Base-by-base conservation (phyloP, 2,113 vertebrate species). In the Tapirus terrestris region DNA sequence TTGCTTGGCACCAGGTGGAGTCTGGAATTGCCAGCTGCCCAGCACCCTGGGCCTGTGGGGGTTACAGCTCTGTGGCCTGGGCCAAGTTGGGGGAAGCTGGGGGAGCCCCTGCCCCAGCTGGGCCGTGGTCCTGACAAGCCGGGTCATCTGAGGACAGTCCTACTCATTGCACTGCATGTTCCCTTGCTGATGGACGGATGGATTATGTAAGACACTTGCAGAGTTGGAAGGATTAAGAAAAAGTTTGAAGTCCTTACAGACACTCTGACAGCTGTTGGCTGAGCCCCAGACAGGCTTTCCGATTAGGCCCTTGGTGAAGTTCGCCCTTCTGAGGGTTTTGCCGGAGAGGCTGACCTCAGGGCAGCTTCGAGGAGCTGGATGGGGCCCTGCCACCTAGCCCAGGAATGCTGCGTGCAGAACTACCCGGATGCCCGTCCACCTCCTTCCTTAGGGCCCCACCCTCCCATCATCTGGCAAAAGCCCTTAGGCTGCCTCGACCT, bases 321-420 rank as follows among this genome's bases (percentile, higher is more conserved):
- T 18, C 0, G 68, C 23, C 51, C 31, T 70, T 36, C 27, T 0
- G 2, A 2, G 36, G 61, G n/a, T 7, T 73, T n/a, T n/a, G 56
- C 45, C 8, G 48, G 70, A n/a, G 83, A 45, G 43, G 29, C 33
- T 8, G 80, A 68, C 63, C 84, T 10, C 13, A 0, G 39, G 36
- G 33, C 0, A 12, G 31, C 53, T 5, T 8, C 2, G 39, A 29
- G 21, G 84, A 81, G 58, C 36, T 0, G 0, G 76, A 10, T 12
- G 7, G 10, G n/a, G 53, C 0, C n/a, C 14, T 18, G n/a, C 43
- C 4, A 77, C 61, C 61, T 17, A 0, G 11, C 13, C 8, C 8
- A 0, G 13, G 51, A 68, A 20, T 1, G 25, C 13, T 27, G 6
- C 0, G 0, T 0, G 9, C 0, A 4, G 10, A 3, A 12, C 63